Evolutionary conservation across 2,797 vertebrate genomes (phyloP).

Genomic region (Thunnus albacares): DNA sequence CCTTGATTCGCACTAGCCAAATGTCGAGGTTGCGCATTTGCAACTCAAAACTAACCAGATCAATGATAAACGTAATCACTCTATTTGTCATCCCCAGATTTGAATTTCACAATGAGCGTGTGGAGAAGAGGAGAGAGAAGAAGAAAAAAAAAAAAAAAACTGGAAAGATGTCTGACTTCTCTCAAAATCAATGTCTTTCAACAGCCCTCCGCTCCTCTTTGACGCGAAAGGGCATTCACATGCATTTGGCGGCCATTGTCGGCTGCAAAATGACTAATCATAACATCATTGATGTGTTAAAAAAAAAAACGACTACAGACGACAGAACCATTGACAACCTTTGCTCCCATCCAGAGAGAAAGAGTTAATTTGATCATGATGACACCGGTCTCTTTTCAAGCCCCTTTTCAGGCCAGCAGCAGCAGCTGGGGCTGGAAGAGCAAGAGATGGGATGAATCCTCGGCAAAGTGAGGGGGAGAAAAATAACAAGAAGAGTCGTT

Average conservation of each 20-base stretch:
- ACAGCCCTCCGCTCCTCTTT: constrained; percentile 77
- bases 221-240: constrained; percentile 82
- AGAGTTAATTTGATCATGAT: constrained; percentile 88
- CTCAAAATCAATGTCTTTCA: constrained; percentile 85
- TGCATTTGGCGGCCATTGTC: constrained; percentile 84
- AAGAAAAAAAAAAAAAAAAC: constrained; percentile 34
- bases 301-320: constrained; percentile 62
- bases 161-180: constrained; percentile 80
- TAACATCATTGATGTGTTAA: constrained; percentile 86
- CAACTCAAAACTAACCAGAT: constrained; percentile 86
- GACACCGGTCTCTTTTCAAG: constrained; percentile 84
- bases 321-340: constrained; percentile 85
- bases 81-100: constrained; percentile 84
- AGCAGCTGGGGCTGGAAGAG: constrained; percentile 86
- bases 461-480: constrained; percentile 42
- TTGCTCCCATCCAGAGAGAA: constrained; percentile 85
- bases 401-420: constrained; percentile 84
- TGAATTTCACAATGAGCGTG: constrained; percentile 84
- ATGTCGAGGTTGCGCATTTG: constrained; percentile 84
- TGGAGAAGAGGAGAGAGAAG: constrained; percentile 36
- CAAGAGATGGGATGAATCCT: constrained; percentile 77
- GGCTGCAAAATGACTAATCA: constrained; percentile 87
- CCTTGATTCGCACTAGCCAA: constrained; percentile 75
- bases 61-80: constrained; percentile 84
- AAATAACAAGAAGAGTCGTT: constrained; percentile 75